Evolutionary conservation across 1,140 invertebrate genomes (phyloP).

Genomic region (Phenacoccus solenopsis): DNA sequence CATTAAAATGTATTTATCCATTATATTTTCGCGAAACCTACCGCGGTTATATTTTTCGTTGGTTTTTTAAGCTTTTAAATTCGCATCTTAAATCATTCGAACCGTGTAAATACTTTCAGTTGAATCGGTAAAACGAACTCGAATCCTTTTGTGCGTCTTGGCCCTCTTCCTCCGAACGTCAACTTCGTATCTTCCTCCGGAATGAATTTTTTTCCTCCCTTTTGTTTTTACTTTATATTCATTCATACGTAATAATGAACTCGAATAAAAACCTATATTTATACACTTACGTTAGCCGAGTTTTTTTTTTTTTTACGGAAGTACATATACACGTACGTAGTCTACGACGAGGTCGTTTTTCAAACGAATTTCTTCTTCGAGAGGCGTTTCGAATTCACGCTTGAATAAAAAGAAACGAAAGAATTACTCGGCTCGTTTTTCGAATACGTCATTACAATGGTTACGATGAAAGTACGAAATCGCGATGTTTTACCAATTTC

Average conservation of each 20-base stretch:
- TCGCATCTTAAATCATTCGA: background rate
- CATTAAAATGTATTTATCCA: slow-evolving; percentile 3
- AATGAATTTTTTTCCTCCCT: background rate
- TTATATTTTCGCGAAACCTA: background rate
- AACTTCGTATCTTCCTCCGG: background rate
- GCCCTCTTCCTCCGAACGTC: background rate
- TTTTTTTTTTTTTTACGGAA: no score
- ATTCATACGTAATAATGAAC: background rate
- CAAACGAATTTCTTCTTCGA: no score
- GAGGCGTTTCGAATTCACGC: no score
- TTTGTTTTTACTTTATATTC: background rate
- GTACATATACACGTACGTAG: no score
- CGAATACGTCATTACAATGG: no score
- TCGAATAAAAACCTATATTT: background rate
- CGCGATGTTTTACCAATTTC: no score
- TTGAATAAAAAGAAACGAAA: no score
- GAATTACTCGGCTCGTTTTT: no score
- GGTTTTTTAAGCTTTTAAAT: background rate
- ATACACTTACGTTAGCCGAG: no score
- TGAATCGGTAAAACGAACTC: background rate
- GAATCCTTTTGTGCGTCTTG: background rate
- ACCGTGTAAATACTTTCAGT: background rate
- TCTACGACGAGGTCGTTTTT: no score
- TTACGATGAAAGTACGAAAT: no score
- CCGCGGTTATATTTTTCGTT: background rate